phyloP scores from a whole-genome alignment of 2,888 invertebrate genomes.

The Ormia ochracea region DNA sequence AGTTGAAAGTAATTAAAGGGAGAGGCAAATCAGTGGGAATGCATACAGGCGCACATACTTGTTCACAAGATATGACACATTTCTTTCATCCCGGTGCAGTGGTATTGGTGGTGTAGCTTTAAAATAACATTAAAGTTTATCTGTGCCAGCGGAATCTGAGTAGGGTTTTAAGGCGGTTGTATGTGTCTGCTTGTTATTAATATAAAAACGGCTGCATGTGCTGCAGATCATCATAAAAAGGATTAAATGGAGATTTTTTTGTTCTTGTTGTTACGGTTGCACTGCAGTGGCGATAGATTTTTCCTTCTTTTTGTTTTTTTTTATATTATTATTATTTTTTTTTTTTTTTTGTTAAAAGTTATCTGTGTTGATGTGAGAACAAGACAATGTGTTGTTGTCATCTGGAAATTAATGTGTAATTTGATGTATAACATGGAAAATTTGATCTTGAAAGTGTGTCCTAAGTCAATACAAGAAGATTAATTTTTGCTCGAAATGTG shows the following conservation, averaged over 20 bases:
- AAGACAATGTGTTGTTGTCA: slow-evolving; percentile 25
- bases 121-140: neutral
- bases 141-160: neutral
- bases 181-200: neutral
- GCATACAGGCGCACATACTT: slow-evolving; percentile 11
- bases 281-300: neutral
- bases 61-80: too few species aligned
- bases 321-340: too few species aligned
- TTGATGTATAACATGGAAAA: slow-evolving; percentile 60
- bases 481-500: slow-evolving; percentile 61
- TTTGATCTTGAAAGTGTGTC: slow-evolving; percentile 61
- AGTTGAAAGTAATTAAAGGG: slow-evolving; percentile 17
- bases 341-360: slow-evolving; percentile 15
- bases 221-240: slow-evolving; percentile 62
- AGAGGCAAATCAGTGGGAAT: slow-evolving; percentile 13
- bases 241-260: slow-evolving; percentile 54
- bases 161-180: slow-evolving; percentile 4
- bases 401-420: slow-evolving; percentile 58
- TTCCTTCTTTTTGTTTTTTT: too few species aligned
- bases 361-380: slow-evolving; percentile 29
- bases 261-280: slow-evolving; percentile 22
- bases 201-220: slow-evolving; percentile 50
- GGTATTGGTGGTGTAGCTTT: slow-evolving; percentile 29
- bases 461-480: slow-evolving; percentile 63
- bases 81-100: slow-evolving; percentile 36